Base-by-base conservation (phyloP, 2,113 vertebrate species). In the Corythaixoides concolor region DNA sequence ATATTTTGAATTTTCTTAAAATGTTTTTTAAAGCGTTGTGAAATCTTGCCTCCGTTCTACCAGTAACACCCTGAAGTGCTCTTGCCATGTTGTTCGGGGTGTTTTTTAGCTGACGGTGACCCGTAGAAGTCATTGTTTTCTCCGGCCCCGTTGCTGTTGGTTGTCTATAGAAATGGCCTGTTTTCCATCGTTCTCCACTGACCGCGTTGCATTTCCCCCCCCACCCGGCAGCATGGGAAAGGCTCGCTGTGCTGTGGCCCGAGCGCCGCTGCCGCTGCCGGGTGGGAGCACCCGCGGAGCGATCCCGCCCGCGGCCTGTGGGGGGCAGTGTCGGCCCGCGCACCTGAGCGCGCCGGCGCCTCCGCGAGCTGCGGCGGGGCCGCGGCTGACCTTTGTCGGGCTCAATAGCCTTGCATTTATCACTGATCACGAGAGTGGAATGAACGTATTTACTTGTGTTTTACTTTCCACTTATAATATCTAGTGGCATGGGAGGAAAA, bases 361-460 rank as follows among this genome's bases (percentile, higher is more conserved):
- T 7, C 53, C 0, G 58, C 81, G 9, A n/a, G 18, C 87, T 72
- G 67, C 86, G 8, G 30, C 17, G 74, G 43, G 94, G 85, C 89
- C 95, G 24, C 50, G 56, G 92, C 33, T 97, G 98, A 98, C 98
- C 98, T 98, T 97, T 97, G 98, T 74, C 96, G 81, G 96, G 97
- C 96, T 43, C 91, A 62, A 94, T 95, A 95, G 97, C 97, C 97
- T 95, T 97, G 97, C 98, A 98, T 98, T 98, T 97, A 98, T 98
- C 98, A 98, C 97, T 77, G 96, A 97, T 98, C 98, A 95, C 97
- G 85, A 95, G 92, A 96, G 96, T 97, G 97, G 97, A 97, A 97
- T 97, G 98, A 98, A 97, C 98, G 97, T 98, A 98, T 98, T 98
- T 98, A 98, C 97, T 98, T 95, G 97, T 97, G 97, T 97, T 98